Evolutionary conservation across 2,888 invertebrate species (phyloP).

Genomic region (Seladonia tumulorum): DNA sequence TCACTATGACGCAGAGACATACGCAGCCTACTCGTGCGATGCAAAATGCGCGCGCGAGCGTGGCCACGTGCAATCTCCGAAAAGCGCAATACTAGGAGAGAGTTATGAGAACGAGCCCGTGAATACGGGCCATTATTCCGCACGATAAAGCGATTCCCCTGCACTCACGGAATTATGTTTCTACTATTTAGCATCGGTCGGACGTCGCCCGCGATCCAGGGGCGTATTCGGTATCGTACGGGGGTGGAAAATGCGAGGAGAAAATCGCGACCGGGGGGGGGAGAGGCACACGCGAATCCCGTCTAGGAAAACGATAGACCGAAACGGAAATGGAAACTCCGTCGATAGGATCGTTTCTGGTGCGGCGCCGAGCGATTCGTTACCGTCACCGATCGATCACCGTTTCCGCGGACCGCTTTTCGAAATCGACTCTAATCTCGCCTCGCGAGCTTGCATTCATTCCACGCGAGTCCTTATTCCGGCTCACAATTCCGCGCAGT

Average conservation of each 20-base stretch:
- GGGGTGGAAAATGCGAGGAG: constrained; percentile 11
- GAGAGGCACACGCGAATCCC: not conserved
- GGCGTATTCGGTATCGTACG: not conserved
- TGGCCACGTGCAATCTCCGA: constrained; percentile 76
- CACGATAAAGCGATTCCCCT: constrained; percentile 82
- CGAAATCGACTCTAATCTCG: constrained; percentile 62
- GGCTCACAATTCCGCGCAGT: not conserved
- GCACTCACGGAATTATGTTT: constrained; percentile 80
- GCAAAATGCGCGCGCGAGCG: constrained; percentile 6
- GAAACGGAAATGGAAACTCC: constrained; percentile 71
- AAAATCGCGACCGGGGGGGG: not conserved
- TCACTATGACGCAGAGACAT: not conserved
- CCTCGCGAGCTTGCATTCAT: constrained; percentile 43
- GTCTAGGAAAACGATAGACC: constrained; percentile 46
- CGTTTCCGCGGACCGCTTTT: constrained; percentile 48
- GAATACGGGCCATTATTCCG: constrained; percentile 82
- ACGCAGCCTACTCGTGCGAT: not conserved
- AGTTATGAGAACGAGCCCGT: constrained; percentile 77
- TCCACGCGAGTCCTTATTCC: not conserved
- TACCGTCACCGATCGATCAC: constrained; percentile 76
- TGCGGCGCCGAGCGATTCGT: constrained; percentile 72
- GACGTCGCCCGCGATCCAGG: constrained; percentile 44
- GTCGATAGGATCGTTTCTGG: constrained; percentile 70
- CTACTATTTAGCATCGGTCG: constrained; percentile 80
- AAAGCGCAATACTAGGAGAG: constrained; percentile 75